A percentile compares a stretch with the other conserved stretches of the same genome.
Evolutionary conservation across 1,140 invertebrate species (phyloP).

Genomic region (Eriocheir sinensis): DNA sequence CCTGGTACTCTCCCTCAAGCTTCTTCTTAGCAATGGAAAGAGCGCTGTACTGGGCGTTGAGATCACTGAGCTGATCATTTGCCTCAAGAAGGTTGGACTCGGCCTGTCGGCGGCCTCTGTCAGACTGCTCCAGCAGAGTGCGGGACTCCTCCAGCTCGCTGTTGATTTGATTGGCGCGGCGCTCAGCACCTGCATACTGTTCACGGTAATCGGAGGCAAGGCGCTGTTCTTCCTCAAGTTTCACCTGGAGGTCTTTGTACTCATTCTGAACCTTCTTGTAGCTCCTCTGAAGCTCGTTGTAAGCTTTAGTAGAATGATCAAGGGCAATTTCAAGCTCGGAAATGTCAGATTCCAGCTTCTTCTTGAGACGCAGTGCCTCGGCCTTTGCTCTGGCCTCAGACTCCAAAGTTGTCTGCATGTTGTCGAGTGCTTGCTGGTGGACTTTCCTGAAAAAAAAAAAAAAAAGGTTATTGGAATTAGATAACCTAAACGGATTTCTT

Average conservation of each 20-base stretch:
- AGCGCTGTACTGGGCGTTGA: conserved; percentile 82
- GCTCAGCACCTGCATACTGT: conserved; percentile 50
- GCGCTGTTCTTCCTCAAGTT: conserved; percentile 85
- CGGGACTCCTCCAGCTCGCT: conserved; percentile 84
- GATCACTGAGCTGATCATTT: conserved; percentile 83
- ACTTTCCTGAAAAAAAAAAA: conserved; percentile 42
- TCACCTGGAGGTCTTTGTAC: conserved; percentile 83
- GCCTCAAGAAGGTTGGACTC: conserved; percentile 86
- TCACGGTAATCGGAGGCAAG: conserved; percentile 55
- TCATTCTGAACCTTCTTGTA: conserved; percentile 84
- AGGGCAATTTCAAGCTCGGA: conserved; percentile 43
- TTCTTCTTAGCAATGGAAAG: conserved; percentile 84
- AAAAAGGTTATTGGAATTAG: neutral
- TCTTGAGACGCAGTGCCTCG: conserved; percentile 80
- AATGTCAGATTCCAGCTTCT: conserved; percentile 52
- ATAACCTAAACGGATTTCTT: neutral
- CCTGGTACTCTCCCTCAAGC: conserved; percentile 80
- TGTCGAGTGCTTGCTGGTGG: conserved; percentile 81
- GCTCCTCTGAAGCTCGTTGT: conserved; percentile 77
- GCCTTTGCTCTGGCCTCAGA: conserved; percentile 84
- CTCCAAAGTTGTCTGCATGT: conserved; percentile 84
- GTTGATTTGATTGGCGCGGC: conserved; percentile 81
- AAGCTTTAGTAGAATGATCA: conserved; percentile 37
- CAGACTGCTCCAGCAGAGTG: conserved; percentile 84
- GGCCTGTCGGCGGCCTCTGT: conserved; percentile 83